Conservation (phyloP, 2,113 vertebrate genomes). For the Probosciger aterrimus region DNA sequence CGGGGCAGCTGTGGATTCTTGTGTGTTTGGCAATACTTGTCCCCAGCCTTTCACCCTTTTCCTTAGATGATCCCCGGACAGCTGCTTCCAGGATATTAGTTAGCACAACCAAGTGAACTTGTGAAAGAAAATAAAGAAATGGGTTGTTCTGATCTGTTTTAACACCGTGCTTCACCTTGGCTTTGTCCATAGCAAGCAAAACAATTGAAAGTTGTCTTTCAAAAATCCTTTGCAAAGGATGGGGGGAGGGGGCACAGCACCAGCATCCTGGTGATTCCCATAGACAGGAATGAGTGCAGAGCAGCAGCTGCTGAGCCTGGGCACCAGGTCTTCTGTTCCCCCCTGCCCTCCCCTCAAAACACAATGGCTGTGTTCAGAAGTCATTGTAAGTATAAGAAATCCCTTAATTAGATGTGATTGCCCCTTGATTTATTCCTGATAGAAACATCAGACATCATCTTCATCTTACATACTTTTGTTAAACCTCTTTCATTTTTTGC, state of each 20-base stretch:
- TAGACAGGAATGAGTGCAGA: fast-evolving
- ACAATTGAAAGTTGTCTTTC: too few species aligned
- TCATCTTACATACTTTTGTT: neutral
- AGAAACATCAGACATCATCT: neutral
- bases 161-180: fast-evolving
- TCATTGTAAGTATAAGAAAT: neutral
- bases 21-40: neutral
- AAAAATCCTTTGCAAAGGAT: neutral
- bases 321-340: neutral
- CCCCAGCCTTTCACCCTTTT: neutral
- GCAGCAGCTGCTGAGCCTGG: fast-evolving
- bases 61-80: fast-evolving
- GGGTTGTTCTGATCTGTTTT: fast-evolving
- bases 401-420: neutral
- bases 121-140: neutral
- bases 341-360: neutral
- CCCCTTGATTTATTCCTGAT: neutral
- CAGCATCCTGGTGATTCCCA: fast-evolving
- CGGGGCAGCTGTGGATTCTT: neutral
- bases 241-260: neutral
- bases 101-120: neutral
- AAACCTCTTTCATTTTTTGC: neutral
- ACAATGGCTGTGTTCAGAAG: neutral
- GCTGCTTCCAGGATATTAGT: neutral
- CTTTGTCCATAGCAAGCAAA: neutral